Base-by-base conservation (phyloP, 2,113 vertebrate genomes). In the Oreamnos americanus region DNA sequence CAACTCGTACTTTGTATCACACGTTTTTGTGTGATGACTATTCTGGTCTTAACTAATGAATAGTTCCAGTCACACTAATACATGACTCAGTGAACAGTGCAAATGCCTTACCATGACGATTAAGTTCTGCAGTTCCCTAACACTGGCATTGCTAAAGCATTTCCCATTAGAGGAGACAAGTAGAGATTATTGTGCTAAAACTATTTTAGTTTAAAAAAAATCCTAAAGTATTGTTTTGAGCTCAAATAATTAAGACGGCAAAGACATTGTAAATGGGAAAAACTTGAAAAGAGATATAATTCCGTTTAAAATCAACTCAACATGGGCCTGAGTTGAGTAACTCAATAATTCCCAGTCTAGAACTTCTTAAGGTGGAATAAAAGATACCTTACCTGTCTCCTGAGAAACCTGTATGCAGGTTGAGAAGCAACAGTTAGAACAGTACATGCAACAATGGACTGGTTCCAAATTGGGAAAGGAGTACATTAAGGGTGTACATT, bases 1-100 rank as follows among this genome's bases (percentile, higher is more conserved):
- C 58, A 94, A 7, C 16, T 82, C 57, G 15, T 21, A 17, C 17
- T 88, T 97, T 13, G 87, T 64, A 97, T 76, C 55, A 83, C 12
- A 17, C 15, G 16, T 89, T 93, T 96, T 82, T 94, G 21, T 90
- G 39, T 94, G 39, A 93, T 95, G 71, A 91, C 78, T 88, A 0
- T 94, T 94, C 92, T 89, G 62, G 83, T 95, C 82, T 55, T 90
- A 95, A 93, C 85, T 97, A 97, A 94, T 89, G 82, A 97, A 88
- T 87, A 94, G 81, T 51, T 95, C 33, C 39, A 96, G 71, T 94
- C 94, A 51, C 16, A 28, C 47, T 86, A 92, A 94, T 49, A 45
- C 28, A 25, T 89, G 83, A 93, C 39, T 97, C 91, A 93, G 17
- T 16, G 67, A 96, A 90, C 26, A 97, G 87, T 82, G 26, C 26